Percentiles rank a stretch among this genome's conserved stretches.
Evolutionary conservation across 2,113 vertebrate species (phyloP).

Genomic region (Sapayoa aenigma): DNA sequence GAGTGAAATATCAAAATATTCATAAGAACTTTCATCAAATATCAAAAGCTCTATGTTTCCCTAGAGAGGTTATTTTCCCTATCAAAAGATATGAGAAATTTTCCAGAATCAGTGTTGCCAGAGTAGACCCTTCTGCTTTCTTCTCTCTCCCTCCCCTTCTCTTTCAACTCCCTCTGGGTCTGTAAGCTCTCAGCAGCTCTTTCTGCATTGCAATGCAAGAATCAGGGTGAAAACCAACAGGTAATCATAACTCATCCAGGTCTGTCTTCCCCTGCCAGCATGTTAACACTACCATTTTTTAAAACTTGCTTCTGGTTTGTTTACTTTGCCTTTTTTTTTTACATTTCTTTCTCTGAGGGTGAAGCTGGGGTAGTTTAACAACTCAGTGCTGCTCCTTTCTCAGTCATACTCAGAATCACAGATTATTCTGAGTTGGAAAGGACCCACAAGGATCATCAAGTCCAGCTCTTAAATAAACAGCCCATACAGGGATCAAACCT

Average conservation of each 20-base stretch:
- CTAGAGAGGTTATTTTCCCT: constrained; percentile 6
- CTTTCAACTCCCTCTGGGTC: not conserved
- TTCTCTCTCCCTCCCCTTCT: not conserved
- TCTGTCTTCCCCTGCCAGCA: not conserved
- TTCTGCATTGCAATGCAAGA: not conserved
- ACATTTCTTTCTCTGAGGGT: not conserved
- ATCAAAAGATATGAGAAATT: constrained; percentile 44
- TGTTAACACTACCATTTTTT: not conserved
- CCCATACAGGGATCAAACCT: not conserved
- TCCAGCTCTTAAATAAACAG: not conserved
- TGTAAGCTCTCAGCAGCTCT: not conserved
- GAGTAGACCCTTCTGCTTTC: not conserved
- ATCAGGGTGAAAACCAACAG: not conserved
- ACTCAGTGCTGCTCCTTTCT: not conserved
- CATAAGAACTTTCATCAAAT: constrained; percentile 22
- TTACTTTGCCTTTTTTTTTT: not conserved
- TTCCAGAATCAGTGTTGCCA: constrained; percentile 27
- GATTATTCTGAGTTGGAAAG: not conserved
- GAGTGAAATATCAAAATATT: constrained; percentile 43
- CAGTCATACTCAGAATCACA: not conserved
- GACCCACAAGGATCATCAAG: not conserved
- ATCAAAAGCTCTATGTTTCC: not conserved
- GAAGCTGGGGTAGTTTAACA: not conserved
- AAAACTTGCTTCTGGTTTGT: not conserved
- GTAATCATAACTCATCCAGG: not conserved